Evolutionary conservation across 2,113 vertebrate species (phyloP), one percentile per base, ranked within the genome.

Genomic region (Tapirus terrestris): DNA sequence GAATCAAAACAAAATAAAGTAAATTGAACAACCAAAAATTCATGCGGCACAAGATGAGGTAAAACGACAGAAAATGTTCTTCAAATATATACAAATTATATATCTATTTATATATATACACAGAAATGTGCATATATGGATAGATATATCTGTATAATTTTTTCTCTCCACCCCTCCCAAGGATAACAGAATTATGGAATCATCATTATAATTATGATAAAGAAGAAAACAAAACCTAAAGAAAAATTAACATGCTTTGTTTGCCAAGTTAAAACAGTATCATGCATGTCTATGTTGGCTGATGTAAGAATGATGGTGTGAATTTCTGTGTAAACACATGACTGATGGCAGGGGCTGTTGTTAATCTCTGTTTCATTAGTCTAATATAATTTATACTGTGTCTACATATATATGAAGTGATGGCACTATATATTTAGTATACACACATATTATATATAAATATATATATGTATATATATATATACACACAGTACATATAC

Each of bases 11-110:
- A 98, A 98, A 99, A 97, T 92, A 98, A 98, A 99, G 97, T 99
- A 99, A 97, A 98, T 99, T 98, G 97, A 99, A 99, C 98, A 99
- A 99, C 99, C 99, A 99, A 99, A 99, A 99, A 99, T 99, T 99
- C 99, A 99, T 99, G 99, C 99, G 99, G 99, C 99, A 99, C 99
- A 99, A 99, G 99, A 99, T 99, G 99, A 99, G 99, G 99, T 99
- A 99, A 99, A 99, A 99, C 84, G 98, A 99, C 99, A 99, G 98
- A 99, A 99, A 99, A 99, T 98, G 98, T 98, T 98, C 94, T 98
- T 98, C 91, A 98, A 98, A 99, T 98, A 99, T 99, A 99, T 98
- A 99, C 98, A 98, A 97, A 63, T 60, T 67, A 97, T 97, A 98
- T 98, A 99, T 98, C 98, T 98, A 98, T 96, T 86, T 98, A 98